phyloP scores from a whole-genome alignment of 1,140 invertebrate species.

The Scaptodrosophila lebanonensis region DNA sequence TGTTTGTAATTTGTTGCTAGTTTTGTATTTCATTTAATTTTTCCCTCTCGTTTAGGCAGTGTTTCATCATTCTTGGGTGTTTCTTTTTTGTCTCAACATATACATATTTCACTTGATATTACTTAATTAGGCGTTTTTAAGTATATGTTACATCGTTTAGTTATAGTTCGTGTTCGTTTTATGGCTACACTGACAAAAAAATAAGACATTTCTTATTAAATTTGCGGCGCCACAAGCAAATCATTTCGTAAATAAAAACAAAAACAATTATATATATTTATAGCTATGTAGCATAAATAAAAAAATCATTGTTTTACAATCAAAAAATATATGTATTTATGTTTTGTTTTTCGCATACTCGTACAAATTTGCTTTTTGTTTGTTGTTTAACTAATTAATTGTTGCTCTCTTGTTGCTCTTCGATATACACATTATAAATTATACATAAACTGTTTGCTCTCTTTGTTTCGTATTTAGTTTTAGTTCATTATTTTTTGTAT shows the following conservation, averaged over 20 bases:
- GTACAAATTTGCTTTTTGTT: too few relatives aligned
- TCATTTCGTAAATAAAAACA: too few relatives aligned
- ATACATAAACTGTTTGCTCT: slow-evolving; percentile 15
- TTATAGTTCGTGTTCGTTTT: slow-evolving; percentile 7
- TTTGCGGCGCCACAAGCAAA: slow-evolving; percentile 31
- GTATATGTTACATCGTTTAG: slow-evolving; percentile 1
- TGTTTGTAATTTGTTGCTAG: slow-evolving; percentile 68
- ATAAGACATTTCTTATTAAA: slow-evolving; percentile 39
- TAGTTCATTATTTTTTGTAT: slow-evolving; percentile 45
- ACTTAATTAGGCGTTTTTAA: slow-evolving; percentile 27
- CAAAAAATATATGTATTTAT: too few relatives aligned
- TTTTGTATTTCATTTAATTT: slow-evolving; percentile 25
- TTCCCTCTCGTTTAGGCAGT: slow-evolving; percentile 61
- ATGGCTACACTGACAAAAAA: slow-evolving; percentile 35
- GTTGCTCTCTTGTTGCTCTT: too few relatives aligned
- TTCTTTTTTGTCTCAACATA: slow-evolving; percentile 14
- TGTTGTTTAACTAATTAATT: too few relatives aligned
- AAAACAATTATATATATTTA: too few relatives aligned
- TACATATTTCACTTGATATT: slow-evolving; percentile 47
- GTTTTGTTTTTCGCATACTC: too few relatives aligned
- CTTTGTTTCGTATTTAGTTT: slow-evolving; percentile 8
- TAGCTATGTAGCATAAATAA: too few relatives aligned
- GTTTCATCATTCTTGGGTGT: slow-evolving; percentile 56
- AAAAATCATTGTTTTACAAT: slow-evolving; percentile 41
- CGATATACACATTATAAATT: slow-evolving; percentile 27